Conservation (phyloP, 2,888 invertebrate species). For the Amiota mariae region DNA sequence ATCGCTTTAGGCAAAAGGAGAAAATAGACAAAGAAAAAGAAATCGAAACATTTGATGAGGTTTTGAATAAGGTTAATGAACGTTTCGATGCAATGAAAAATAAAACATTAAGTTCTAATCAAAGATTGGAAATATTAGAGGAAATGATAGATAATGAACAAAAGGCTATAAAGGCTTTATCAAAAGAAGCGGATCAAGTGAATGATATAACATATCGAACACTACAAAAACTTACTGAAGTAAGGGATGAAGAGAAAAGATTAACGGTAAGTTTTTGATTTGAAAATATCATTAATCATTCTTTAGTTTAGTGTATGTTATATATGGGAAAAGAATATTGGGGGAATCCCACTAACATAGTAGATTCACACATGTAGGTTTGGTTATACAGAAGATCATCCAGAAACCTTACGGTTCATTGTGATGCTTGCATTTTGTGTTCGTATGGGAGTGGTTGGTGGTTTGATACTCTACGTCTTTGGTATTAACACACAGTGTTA, state of each 20-base stretch:
- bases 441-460: too few species aligned
- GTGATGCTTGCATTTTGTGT: too few species aligned
- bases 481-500: too few species aligned
- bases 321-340: too few species aligned
- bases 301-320: too few species aligned
- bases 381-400: too few species aligned
- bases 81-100: slow-evolving; percentile 60
- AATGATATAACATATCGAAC: slow-evolving; percentile 68
- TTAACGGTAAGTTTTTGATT: slow-evolving; percentile 37
- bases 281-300: too few species aligned
- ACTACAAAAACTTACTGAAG: slow-evolving; percentile 63
- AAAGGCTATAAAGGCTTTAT: slow-evolving; percentile 56
- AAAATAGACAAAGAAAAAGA: slow-evolving; percentile 53
- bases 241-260: slow-evolving; percentile 63
- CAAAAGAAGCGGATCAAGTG: slow-evolving; percentile 65
- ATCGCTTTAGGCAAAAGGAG: slow-evolving; percentile 58
- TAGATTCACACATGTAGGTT: too few species aligned
- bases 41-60: slow-evolving; percentile 50
- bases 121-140: slow-evolving; percentile 69
- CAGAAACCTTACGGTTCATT: too few species aligned
- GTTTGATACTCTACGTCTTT: too few species aligned
- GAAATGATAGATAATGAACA: slow-evolving; percentile 70
- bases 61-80: slow-evolving; percentile 51
- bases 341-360: too few species aligned
- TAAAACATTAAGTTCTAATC: slow-evolving; percentile 66